Evolutionary conservation across 2,113 vertebrate genomes (phyloP), one percentile per base, ranked within the genome.

Genomic region (Protobothrops mucrosquamatus): DNA sequence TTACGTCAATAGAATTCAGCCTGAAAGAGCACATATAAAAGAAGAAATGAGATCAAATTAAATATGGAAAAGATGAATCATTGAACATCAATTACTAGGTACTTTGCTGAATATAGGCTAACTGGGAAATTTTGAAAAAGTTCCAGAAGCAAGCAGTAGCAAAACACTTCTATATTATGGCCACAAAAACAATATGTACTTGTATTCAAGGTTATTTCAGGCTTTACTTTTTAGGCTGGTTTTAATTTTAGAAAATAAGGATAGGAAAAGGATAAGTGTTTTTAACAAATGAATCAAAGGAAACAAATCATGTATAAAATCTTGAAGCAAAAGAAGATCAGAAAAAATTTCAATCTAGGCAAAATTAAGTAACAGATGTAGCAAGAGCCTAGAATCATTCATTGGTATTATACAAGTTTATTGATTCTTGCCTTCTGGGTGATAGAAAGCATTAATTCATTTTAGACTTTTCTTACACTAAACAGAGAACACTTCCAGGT

Each of bases 1-100:
- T 99, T 61, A 99, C 98, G 95, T 99, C 99, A 57, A 99, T 98
- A 59, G 99, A 99, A 97, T 99, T 99, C 46, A 99, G 93, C 93
- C 99, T 99, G 97, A 92, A 95, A 6, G 88, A 64, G 29, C 4
- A 92, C 34, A 91, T 4, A 34, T 43, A 69, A 51, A 93, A 93
- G 93, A 92, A 39, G 12, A 91, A 94, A 92, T 92, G 7, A 81
- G 34, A 20, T 8, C 20, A 81, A 81, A 43, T 81, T 9, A 43
- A 81, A 43, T 18, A 81, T 81, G 74, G 74, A 43, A 81, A 43
- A 81, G 34, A 39, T 81, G 69, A 81, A 15, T 20, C 69, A 81
- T 1, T 12, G 86, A 90, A 1, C 88, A 86, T 0, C 64, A 20
- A 20, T 81, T 6, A 81, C 69, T 81, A 39, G 34, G 34, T 43